These are phyloP conservation scores for Holotrichia oblita DNA, from an alignment of 1,140 invertebrate genomes.

Conservation along the genomic window DNA sequence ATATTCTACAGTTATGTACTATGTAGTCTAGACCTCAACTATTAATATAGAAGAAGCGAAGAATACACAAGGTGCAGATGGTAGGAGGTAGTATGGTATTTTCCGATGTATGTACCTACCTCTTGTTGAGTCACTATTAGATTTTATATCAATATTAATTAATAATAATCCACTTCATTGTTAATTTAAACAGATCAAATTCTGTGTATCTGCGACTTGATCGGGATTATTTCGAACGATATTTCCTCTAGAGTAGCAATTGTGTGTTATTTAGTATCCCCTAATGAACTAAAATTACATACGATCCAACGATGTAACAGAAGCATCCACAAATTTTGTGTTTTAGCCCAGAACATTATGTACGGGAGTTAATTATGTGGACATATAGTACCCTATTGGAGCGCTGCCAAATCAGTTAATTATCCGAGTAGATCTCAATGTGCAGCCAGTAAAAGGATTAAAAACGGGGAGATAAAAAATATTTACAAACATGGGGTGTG, in stretches of 20 bases:
- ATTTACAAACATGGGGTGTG: no score
- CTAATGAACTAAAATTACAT: background rate
- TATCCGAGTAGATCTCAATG: background rate
- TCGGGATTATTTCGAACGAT: background rate
- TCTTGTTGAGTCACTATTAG: no score
- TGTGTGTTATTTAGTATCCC: background rate
- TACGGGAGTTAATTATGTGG: background rate
- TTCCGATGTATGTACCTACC: no score
- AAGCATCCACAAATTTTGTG: background rate
- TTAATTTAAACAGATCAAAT: no score
- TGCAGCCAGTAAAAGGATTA: no score
- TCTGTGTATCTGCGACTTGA: background rate
- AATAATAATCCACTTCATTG: no score
- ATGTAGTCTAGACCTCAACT: no score
- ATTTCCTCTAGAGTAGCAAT: background rate
- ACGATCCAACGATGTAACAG: background rate
- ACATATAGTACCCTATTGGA: background rate
- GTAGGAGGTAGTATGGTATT: no score
- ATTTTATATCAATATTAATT: no score
- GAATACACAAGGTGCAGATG: no score
- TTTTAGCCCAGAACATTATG: background rate
- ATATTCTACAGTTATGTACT: background rate
- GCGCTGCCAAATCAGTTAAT: slow-evolving; percentile 13
- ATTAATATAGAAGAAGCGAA: no score
- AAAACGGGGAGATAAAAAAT: no score